These are phyloP conservation scores for Mellilla xanthometata DNA, from an alignment of 2,888 invertebrate genomes.

Conservation along the genomic window DNA sequence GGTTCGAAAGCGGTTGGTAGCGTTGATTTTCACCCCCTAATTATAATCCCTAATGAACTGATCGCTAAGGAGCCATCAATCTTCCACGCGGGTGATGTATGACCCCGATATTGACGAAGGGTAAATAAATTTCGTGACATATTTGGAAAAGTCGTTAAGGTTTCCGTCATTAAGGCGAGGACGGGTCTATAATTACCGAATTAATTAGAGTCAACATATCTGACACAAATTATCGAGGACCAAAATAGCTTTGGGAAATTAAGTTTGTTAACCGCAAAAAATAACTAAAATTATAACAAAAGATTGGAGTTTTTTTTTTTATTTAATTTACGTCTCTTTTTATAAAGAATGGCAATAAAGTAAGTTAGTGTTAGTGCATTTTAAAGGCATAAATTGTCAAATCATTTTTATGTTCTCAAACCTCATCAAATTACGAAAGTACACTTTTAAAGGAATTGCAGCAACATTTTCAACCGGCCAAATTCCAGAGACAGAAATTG, in stretches of 20 bases:
- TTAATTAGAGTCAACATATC: slow-evolving; percentile 15
- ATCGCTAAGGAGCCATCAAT: slow-evolving; percentile 61
- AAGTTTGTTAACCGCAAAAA: no score
- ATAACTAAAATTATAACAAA: no score
- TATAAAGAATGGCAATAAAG: no score
- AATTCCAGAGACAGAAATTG: slow-evolving; percentile 1
- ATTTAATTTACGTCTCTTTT: no score
- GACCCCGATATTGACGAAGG: slow-evolving; percentile 47
- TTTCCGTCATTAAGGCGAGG: slow-evolving; percentile 21
- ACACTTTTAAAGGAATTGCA: neutral
- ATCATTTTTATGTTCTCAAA: no score
- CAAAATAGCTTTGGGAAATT: no score
- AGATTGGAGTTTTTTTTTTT: no score
- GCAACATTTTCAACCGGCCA: neutral
- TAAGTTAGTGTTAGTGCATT: no score
- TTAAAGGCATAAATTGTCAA: no score
- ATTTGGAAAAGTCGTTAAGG: slow-evolving; percentile 41
- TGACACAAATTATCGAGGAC: slow-evolving; percentile 7
- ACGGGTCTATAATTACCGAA: slow-evolving; percentile 13
- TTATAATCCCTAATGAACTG: slow-evolving; percentile 56
- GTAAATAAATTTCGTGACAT: slow-evolving; percentile 42
- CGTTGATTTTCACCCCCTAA: slow-evolving; percentile 27
- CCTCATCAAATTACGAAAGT: no score
- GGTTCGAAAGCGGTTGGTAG: no score
- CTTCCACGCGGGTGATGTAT: slow-evolving; percentile 54